These are phyloP conservation scores for Poecilia gillii DNA, from an alignment of 2,797 vertebrate genomes.

Conservation along the genomic window DNA sequence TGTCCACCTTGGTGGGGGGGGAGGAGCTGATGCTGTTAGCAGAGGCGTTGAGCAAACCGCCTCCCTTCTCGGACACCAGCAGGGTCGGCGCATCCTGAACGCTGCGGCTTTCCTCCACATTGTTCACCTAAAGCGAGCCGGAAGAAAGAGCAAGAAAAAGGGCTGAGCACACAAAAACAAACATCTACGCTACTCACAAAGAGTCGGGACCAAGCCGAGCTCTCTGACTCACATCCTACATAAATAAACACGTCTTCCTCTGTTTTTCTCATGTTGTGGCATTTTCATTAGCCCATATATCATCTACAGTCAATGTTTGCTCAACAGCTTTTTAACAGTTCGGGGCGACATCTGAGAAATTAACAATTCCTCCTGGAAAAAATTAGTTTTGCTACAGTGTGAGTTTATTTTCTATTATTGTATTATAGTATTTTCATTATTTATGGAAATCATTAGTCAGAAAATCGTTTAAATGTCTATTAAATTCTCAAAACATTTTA, in stretches of 20 bases:
- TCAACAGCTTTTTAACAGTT: not conserved
- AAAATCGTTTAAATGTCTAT: not conserved
- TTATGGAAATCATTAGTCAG: not conserved
- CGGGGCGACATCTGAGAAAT: not conserved
- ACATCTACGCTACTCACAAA: slow-evolving; percentile 36
- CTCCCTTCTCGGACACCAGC: slow-evolving; percentile 87
- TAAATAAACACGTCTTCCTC: not conserved
- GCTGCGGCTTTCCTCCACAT: slow-evolving; percentile 83
- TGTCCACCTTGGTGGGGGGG: slow-evolving; percentile 71
- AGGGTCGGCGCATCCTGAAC: slow-evolving; percentile 85
- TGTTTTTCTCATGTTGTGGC: not conserved
- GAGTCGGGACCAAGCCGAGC: not conserved
- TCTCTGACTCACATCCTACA: slow-evolving; percentile 35
- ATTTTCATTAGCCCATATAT: not conserved
- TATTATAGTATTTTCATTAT: not conserved
- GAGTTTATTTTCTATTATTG: not conserved
- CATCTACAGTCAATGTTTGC: not conserved
- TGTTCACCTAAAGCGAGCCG: slow-evolving; percentile 84
- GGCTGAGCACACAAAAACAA: slow-evolving; percentile 48
- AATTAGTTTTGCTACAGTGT: too few species aligned
- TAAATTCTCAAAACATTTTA: not conserved
- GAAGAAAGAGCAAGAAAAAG: slow-evolving; percentile 40
- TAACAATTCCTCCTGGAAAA: not conserved
- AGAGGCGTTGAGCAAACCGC: slow-evolving; percentile 73
- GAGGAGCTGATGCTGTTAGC: slow-evolving; percentile 80